A percentile compares a stretch with the other conserved stretches of the same genome.
Evolutionary conservation across 2,888 invertebrate species (phyloP).

Genomic region (Autographa gamma): DNA sequence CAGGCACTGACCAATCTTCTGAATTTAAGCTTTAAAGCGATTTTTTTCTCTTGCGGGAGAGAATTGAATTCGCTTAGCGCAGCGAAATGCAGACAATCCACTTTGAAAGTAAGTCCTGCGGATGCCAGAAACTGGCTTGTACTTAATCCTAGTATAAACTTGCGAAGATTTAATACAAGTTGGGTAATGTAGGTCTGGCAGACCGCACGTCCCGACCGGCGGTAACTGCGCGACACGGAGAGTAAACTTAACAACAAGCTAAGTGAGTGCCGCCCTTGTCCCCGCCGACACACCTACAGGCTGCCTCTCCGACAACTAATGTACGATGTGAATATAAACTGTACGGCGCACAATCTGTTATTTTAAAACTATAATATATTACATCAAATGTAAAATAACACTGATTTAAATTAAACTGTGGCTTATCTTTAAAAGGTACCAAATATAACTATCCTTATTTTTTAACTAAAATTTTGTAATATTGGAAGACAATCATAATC

Average conservation of each 20-base stretch:
- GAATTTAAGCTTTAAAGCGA: not conserved
- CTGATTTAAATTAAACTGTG: not conserved
- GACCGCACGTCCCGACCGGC: not conserved
- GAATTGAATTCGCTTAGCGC: not conserved
- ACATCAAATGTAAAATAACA: not conserved
- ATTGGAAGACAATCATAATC: too few species aligned
- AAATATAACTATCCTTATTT: too few species aligned
- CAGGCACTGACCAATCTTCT: not conserved
- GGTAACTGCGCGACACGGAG: not conserved
- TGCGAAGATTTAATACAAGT: slow-evolving; percentile 20
- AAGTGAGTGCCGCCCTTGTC: not conserved
- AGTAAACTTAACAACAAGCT: slow-evolving; percentile 10
- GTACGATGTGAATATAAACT: too few species aligned
- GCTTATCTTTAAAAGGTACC: too few species aligned
- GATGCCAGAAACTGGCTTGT: not conserved
- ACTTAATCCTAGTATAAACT: not conserved
- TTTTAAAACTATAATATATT: too few species aligned
- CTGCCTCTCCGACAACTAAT: too few species aligned
- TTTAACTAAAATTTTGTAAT: too few species aligned
- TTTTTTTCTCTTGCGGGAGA: not conserved
- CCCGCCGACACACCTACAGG: not conserved
- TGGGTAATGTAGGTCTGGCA: slow-evolving; percentile 3
- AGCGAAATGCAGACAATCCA: not conserved
- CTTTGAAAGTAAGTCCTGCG: not conserved
- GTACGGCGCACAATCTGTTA: too few species aligned